A percentile compares a stretch with the other conserved stretches of the same genome.
These are phyloP conservation scores for Furnarius figulus DNA, from an alignment of 2,113 vertebrate species.

Conservation along the genomic window DNA sequence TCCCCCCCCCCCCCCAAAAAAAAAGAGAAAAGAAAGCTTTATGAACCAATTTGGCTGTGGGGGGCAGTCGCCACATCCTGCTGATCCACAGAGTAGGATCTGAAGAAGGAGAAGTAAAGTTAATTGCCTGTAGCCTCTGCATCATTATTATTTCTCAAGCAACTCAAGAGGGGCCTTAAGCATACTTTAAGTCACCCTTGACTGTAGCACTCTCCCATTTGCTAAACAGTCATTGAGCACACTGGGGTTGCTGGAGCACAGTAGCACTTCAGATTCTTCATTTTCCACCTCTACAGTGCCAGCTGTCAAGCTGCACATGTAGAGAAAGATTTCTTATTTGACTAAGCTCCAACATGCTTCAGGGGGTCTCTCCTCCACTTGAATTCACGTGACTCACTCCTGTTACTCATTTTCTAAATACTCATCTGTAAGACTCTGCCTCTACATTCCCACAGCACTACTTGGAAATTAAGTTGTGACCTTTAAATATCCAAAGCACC, in stretches of 20 bases:
- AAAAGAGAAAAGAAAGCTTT: neutral
- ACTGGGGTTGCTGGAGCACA: fast-evolving
- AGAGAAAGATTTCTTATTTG: neutral
- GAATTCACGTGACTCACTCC: neutral
- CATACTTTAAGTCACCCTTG: neutral
- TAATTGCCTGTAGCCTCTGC: neutral
- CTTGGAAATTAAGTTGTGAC: neutral
- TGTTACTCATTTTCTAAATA: neutral
- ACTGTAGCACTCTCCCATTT: neutral
- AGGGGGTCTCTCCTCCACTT: neutral
- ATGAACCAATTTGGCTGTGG: fast-evolving
- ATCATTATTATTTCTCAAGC: neutral
- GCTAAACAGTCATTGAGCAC: neutral
- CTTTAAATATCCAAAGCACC: neutral
- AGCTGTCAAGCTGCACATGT: neutral
- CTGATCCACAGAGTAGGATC: neutral
- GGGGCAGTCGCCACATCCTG: neutral
- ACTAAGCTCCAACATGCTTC: neutral
- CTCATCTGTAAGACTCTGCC: neutral
- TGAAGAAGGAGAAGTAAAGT: neutral
- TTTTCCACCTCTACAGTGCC: neutral
- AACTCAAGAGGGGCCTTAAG: neutral
- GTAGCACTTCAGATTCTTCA: neutral
- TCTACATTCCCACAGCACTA: neutral
- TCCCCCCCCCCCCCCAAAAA: no score